phyloP scores from a whole-genome alignment of 2,888 invertebrate species.

The Mythimna ferrago region DNA sequence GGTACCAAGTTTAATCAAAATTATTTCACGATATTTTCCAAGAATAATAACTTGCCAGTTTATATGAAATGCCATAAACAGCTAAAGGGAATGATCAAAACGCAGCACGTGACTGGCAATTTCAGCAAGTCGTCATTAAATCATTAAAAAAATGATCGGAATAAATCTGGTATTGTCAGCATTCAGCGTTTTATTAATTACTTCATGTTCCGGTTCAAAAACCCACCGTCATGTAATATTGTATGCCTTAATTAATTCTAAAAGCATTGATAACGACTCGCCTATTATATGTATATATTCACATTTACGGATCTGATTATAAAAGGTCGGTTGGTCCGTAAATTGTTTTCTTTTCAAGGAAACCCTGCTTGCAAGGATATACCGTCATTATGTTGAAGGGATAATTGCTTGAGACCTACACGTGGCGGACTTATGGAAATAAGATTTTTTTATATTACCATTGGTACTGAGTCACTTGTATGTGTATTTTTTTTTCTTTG shows the following conservation, averaged over 20 bases:
- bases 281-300: slow-evolving; percentile 27
- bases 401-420: slow-evolving; percentile 37
- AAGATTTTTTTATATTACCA: not conserved
- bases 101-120: not conserved
- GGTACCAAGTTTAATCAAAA: no score
- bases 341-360: slow-evolving; percentile 63
- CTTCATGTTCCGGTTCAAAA: slow-evolving; percentile 59
- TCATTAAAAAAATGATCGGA: slow-evolving; percentile 23
- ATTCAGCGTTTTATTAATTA: slow-evolving; percentile 19
- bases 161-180: slow-evolving; percentile 33
- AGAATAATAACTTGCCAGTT: no score
- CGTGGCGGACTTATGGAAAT: slow-evolving; percentile 14
- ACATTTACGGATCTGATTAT: slow-evolving; percentile 55
- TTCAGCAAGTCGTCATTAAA: slow-evolving; percentile 4
- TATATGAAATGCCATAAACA: no score
- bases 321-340: slow-evolving; percentile 36
- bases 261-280: slow-evolving; percentile 49
- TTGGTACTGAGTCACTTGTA: slow-evolving; percentile 7
- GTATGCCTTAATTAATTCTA: slow-evolving; percentile 56
- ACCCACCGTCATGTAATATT: slow-evolving; percentile 40
- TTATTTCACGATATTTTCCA: no score
- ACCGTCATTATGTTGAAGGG: slow-evolving; percentile 7
- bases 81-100: not conserved
- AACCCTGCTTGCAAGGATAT: slow-evolving; percentile 44
- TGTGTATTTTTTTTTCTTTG: not conserved